A percentile compares a stretch with the other conserved stretches of the same genome.
phyloP scores from a whole-genome alignment of 1,140 invertebrate genomes.

The Brachionus rotundiformis region DNA sequence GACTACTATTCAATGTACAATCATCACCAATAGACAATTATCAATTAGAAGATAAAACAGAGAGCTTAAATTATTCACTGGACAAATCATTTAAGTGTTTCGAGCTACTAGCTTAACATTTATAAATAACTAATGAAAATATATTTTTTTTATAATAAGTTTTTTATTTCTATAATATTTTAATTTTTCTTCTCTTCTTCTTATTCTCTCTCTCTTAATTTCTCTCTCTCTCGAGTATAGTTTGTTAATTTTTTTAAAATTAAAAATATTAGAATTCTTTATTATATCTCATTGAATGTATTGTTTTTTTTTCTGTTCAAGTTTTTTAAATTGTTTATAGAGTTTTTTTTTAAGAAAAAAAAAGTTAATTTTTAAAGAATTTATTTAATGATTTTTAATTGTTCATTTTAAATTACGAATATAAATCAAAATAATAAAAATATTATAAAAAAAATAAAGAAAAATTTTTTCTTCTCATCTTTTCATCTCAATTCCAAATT shows the following conservation, averaged over 20 bases:
- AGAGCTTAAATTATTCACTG: constrained; percentile 14
- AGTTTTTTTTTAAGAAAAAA: constrained; percentile 19
- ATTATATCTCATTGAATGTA: constrained; percentile 40
- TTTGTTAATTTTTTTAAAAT: neutral
- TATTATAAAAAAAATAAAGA: constrained; percentile 42
- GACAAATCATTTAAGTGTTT: constrained; percentile 32
- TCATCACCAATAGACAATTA: constrained; percentile 35
- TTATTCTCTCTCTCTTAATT: neutral
- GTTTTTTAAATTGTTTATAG: constrained; percentile 35
- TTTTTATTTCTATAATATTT: neutral
- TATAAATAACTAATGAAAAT: constrained; percentile 25
- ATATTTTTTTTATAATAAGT: constrained; percentile 14
- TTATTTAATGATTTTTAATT: constrained; percentile 26
- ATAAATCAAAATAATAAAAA: constrained; percentile 20
- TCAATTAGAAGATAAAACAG: neutral
- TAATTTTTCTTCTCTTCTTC: neutral
- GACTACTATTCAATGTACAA: constrained; percentile 52
- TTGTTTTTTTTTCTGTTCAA: constrained; percentile 31
- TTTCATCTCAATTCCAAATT: too few species aligned
- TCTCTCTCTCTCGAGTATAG: neutral
- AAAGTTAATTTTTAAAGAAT: neutral
- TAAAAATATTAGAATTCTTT: neutral
- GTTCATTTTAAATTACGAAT: neutral
- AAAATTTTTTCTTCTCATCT: too few species aligned
- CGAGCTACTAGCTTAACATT: neutral